Percentiles rank a stretch among this genome's conserved stretches.
These are phyloP conservation scores for Pangasius macronema DNA, from an alignment of 2,797 vertebrate species.

Conservation along the genomic window DNA sequence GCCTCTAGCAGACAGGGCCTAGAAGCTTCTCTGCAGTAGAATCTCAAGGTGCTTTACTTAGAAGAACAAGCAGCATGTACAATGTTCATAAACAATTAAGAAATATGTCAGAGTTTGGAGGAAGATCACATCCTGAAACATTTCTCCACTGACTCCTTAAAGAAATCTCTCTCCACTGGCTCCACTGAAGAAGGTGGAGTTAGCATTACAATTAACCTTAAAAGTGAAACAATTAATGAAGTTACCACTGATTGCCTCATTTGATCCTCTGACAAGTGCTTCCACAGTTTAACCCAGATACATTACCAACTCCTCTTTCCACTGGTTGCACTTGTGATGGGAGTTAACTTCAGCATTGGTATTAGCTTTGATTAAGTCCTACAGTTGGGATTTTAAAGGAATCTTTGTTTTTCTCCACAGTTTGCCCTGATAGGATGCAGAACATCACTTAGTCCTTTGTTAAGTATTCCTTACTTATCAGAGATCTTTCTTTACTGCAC, in stretches of 20 bases:
- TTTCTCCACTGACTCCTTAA: not conserved
- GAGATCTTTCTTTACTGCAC: not conserved
- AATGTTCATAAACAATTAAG: not conserved
- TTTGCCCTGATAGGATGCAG: not conserved
- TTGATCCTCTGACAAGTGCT: not conserved
- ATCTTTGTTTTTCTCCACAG: not conserved
- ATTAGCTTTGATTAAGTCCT: not conserved
- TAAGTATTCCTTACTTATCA: not conserved
- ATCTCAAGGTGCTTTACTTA: not conserved
- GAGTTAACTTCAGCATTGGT: not conserved
- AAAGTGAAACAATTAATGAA: not conserved
- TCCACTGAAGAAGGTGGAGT: not conserved
- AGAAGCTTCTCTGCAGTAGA: not conserved
- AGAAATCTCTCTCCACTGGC: not conserved
- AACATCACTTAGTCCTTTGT: not conserved
- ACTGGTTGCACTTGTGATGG: not conserved
- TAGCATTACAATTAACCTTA: not conserved
- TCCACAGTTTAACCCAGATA: not conserved
- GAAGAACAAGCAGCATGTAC: not conserved
- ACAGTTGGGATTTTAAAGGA: not conserved
- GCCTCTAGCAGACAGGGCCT: not conserved
- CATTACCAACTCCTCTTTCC: not conserved
- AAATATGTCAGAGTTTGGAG: not conserved
- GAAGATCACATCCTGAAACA: not conserved
- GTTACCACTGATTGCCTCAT: not conserved